Evolutionary conservation across 2,113 vertebrate genomes (phyloP).

Genomic region (Poecilia latipinna): DNA sequence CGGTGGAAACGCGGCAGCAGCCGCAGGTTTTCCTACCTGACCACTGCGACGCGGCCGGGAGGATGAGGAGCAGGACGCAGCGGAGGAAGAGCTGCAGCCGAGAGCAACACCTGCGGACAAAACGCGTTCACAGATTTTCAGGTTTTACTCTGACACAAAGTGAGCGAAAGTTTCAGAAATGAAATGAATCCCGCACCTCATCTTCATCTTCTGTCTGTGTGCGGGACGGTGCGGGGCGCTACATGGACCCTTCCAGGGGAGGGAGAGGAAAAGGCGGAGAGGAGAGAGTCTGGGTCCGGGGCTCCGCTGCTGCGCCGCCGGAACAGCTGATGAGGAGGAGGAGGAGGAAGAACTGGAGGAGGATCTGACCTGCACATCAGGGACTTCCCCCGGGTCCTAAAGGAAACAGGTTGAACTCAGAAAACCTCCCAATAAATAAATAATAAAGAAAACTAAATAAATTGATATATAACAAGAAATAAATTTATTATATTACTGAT

Average conservation of each 20-base stretch:
- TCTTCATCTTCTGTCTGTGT: constrained; percentile 49
- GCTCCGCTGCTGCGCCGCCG: constrained; percentile 14
- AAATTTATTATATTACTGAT: not conserved
- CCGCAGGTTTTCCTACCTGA: constrained; percentile 67
- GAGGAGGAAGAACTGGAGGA: not conserved
- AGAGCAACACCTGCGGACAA: constrained; percentile 76
- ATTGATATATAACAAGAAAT: no score
- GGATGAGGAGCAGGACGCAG: constrained; percentile 64
- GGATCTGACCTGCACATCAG: constrained; percentile 2
- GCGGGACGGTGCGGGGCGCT: not conserved
- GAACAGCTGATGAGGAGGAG: constrained; percentile 69
- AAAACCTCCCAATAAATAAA: not conserved
- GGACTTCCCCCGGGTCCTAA: constrained; percentile 68
- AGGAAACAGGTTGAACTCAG: constrained; percentile 8
- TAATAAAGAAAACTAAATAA: no score
- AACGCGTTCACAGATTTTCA: constrained; percentile 13
- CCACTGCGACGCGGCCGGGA: constrained; percentile 66
- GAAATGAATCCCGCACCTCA: constrained; percentile 56
- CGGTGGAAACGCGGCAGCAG: no score
- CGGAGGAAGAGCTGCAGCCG: constrained; percentile 67
- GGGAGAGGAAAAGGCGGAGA: no score
- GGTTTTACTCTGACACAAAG: not conserved
- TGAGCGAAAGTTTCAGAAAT: not conserved
- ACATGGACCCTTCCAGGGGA: constrained; percentile 26
- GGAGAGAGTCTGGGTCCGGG: constrained; percentile 16